Evolutionary conservation across 2,113 vertebrate genomes (phyloP).

Genomic region (Oryzias curvinotus): DNA sequence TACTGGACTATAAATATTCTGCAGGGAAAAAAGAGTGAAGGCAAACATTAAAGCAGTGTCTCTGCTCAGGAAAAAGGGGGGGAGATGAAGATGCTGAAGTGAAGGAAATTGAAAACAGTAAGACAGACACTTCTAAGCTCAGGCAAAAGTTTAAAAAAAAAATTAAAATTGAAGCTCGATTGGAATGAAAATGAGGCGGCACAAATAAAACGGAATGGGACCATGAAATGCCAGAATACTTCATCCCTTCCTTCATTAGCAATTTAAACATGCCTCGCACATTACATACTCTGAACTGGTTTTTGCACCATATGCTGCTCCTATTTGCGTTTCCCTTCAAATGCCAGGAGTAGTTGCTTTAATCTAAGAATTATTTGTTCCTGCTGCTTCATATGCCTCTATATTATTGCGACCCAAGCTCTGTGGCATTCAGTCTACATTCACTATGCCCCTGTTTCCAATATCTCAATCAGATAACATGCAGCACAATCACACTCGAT

Average conservation of each 20-base stretch:
- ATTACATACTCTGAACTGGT: conserved; percentile 55
- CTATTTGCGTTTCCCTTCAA: conserved; percentile 55
- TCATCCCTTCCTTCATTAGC: conserved; percentile 57
- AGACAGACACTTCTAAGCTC: conserved; percentile 50
- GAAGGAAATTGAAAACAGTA: conserved; percentile 23
- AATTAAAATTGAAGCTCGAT: conserved; percentile 63
- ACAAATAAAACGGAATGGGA: conserved; percentile 59
- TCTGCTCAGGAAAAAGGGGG: conserved; percentile 20
- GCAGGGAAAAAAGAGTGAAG: conserved; percentile 1
- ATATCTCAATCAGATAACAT: conserved; percentile 74
- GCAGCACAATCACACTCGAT: conserved; percentile 67
- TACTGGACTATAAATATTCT: conserved; percentile 30
- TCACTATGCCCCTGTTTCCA: conserved; percentile 56
- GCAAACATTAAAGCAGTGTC: conserved; percentile 12
- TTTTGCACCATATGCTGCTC: conserved; percentile 59
- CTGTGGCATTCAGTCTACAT: conserved; percentile 61
- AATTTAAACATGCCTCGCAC: conserved; percentile 46
- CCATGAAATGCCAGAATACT: conserved; percentile 41
- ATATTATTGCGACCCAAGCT: conserved; percentile 58
- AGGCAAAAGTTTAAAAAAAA: conserved; percentile 49
- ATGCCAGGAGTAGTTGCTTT: conserved; percentile 52
- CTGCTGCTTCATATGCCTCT: conserved; percentile 66
- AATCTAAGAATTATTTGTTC: conserved; percentile 74
- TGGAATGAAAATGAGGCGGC: conserved; percentile 62
- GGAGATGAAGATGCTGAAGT: conserved; percentile 51